These are phyloP conservation scores for Siderastrea siderea DNA, from an alignment of 92 coral and sea anemone genomes.

Conservation along the genomic window DNA sequence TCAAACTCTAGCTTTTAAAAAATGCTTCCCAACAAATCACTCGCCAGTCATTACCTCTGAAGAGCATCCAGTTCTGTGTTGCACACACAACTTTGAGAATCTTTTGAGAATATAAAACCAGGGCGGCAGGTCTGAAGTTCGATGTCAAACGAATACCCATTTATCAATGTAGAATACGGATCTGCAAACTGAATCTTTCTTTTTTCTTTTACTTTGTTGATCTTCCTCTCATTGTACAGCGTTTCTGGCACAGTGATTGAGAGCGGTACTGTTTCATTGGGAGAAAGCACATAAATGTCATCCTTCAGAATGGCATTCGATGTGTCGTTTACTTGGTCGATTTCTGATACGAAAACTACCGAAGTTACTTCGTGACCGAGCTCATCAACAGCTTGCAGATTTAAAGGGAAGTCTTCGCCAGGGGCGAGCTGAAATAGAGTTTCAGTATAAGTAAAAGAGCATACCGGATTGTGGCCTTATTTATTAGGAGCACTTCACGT, in stretches of 20 bases:
- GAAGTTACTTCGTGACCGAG: too few species aligned
- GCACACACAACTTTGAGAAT: too few species aligned
- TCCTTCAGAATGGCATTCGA: slow-evolving; percentile 31
- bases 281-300: slow-evolving; percentile 61
- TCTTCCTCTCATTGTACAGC: slow-evolving; percentile 6
- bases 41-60: too few species aligned
- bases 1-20: too few species aligned
- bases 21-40: too few species aligned
- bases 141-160: slow-evolving; percentile 61
- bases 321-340: neutral
- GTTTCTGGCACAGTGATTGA: slow-evolving; percentile 31
- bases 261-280: slow-evolving; percentile 59
- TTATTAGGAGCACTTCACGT: too few species aligned
- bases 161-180: slow-evolving; percentile 60
- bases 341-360: slow-evolving; percentile 1
- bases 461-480: too few species aligned
- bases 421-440: slow-evolving; percentile 73
- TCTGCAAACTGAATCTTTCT: slow-evolving; percentile 63
- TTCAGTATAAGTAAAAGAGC: too few species aligned
- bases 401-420: slow-evolving; percentile 74
- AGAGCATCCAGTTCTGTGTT: too few species aligned
- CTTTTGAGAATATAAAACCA: slow-evolving; percentile 65
- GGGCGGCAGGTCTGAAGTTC: slow-evolving; percentile 75
- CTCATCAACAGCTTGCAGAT: slow-evolving; percentile 19
- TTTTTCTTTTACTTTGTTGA: neutral